These are phyloP conservation scores for Corbicula japonica DNA, from an alignment of 2,888 invertebrate species.

Conservation along the genomic window DNA sequence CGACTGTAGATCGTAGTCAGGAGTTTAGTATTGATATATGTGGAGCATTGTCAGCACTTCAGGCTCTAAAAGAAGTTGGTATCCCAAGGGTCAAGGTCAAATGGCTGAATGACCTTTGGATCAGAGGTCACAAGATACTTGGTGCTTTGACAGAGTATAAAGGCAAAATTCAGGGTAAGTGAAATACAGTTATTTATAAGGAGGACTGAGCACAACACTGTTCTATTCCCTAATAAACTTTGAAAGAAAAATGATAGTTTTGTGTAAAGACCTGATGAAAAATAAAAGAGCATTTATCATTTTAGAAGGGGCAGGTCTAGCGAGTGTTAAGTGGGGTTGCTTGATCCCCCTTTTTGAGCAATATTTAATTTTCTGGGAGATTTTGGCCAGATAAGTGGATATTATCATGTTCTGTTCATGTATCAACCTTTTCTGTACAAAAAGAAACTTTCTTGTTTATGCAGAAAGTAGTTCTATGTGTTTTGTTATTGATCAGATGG, in stretches of 20 bases:
- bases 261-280: not conserved
- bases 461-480: no score
- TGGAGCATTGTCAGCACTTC: constrained; percentile 67
- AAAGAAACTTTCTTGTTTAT: no score
- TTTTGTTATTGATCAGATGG: no score
- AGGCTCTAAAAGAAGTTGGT: constrained; percentile 54
- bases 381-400: no score
- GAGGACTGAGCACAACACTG: not conserved
- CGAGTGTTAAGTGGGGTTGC: no score
- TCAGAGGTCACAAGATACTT: constrained; percentile 76
- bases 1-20: constrained; percentile 37
- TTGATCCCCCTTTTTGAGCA: no score
- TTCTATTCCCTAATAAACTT: not conserved
- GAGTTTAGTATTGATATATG: constrained; percentile 59
- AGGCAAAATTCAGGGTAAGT: constrained; percentile 28
- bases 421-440: no score
- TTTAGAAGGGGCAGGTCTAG: no score
- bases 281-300: no score
- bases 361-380: no score
- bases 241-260: not conserved
- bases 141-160: constrained; percentile 70
- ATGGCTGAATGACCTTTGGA: constrained; percentile 78
- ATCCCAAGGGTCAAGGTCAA: constrained; percentile 63
- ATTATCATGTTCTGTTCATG: no score
- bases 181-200: not conserved